Conservation (phyloP, 1,140 invertebrate species). For the Hormaphis cornu region DNA sequence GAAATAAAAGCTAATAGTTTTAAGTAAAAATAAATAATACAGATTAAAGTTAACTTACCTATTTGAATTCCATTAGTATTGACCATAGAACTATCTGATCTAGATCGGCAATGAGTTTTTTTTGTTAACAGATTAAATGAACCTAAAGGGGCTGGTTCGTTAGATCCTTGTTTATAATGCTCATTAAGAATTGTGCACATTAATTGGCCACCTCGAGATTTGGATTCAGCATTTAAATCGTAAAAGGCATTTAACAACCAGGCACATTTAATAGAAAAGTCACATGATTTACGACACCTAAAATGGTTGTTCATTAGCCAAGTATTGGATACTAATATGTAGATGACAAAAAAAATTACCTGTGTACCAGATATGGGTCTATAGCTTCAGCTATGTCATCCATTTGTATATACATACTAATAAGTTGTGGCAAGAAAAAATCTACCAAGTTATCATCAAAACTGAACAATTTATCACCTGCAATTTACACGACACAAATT, state of each 20-base stretch:
- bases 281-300: slow-evolving; percentile 84
- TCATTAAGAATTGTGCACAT: slow-evolving; percentile 19
- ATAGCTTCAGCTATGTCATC: slow-evolving; percentile 88
- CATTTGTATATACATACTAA: slow-evolving; percentile 98
- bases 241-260: slow-evolving; percentile 94
- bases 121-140: slow-evolving; percentile 27
- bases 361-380: slow-evolving; percentile 88
- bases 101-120: slow-evolving; percentile 13
- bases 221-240: slow-evolving; percentile 1
- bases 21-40: neutral
- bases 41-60: neutral
- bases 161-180: slow-evolving; percentile 14
- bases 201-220: slow-evolving; percentile 11
- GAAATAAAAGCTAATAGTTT: neutral
- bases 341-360: slow-evolving; percentile 46
- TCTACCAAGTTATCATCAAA: slow-evolving; percentile 87
- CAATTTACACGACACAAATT: too few species aligned
- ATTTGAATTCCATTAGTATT: slow-evolving; percentile 25
- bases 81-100: slow-evolving; percentile 23
- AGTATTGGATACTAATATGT: neutral
- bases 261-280: slow-evolving; percentile 89
- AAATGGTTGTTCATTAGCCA: slow-evolving; percentile 36
- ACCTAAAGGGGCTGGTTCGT: neutral
- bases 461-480: slow-evolving; percentile 89
- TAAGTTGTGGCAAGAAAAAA: slow-evolving; percentile 94